Evolutionary conservation across 2,888 invertebrate species (phyloP), one percentile per base, ranked within the genome.

Genomic region (Ormyrus nitidulus): DNA sequence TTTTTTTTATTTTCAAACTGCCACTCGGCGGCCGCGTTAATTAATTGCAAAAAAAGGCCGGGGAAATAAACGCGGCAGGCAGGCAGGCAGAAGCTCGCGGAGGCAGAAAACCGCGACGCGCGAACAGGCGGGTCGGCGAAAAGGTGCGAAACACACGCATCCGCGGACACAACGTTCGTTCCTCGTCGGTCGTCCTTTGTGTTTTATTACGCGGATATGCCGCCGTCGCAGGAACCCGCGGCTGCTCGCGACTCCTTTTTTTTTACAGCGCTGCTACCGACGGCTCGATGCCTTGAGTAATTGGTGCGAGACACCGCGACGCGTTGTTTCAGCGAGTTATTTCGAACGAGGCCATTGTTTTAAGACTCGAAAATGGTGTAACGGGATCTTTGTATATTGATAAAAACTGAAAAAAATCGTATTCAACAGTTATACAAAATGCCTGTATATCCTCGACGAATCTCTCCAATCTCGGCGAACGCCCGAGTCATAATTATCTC

Each of bases 11-110:
- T 69, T 80, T 73, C 69, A 65, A 13, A 49, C 53, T 46, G 64
- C 69, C 34, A 56, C 49, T 6, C n/a, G 53, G 44, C 59, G 56
- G 8, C 0, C 68, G 80, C 76, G 80, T 71, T 78, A 78, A 81
- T 81, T 77, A 81, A 81, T 75, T 70, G 75, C 66, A 71, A 78
- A 75, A 81, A 74, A 53, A 19, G 8, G 11, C 6, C 44, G 53
- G 48, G 53, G 34, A 53, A 62, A n/a, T 13, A 62, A 61, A 53
- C 49, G 13, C 49, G 8, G 3, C n/a, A 13, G 44, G 11, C 7
- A 62, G 56, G n/a, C n/a, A 7, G 56, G 73, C 54, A 74, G 56
- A 74, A 11, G 65, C 65, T 70, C 56, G n/a, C 56, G 48, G 49
- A 48, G 58, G 70, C 48, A 62, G 46, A 70, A 70, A 54, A 56